Evolutionary conservation across 2,888 invertebrate species (phyloP), one percentile per base, ranked within the genome.

Genomic region (Dynastes hyllus): DNA sequence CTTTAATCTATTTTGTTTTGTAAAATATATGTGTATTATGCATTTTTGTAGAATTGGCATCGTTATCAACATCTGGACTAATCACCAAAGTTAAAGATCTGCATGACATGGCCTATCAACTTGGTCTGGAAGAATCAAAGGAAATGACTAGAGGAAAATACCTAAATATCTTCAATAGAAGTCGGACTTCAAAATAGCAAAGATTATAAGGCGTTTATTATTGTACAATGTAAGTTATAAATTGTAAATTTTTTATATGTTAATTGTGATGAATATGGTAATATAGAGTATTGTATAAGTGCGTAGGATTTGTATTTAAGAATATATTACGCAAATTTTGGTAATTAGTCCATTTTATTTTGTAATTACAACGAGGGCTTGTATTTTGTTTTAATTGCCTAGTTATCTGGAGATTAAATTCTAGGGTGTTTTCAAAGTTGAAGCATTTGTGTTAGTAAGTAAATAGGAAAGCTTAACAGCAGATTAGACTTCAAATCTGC

Each of bases 91-190:
- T 99, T 0, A 96, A 97, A 88, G 96, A 96, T 86, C 91, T 99
- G 16, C 98, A 98, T 87, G 98, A 98, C 87, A 92, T 96, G 80
- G 97, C 98, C 0, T 99, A 98, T 88, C 96, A 97, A 86, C 90
- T 99, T 45, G 98, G 98, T 2, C 90, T 97, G 16, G 97, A 98
- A 87, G 98, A 99, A 90, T 95, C 97, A 0, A 96, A 97, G 88
- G 98, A 98, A 91, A 97, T 98, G 95, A 98, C 98, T 0, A 91
- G 98, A 84, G 98, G 98, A 58, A 97, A 97, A 90, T 96, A 97
- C 89, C 91, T 98, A 82, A 96, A 97, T 87, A 95, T 98, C 86
- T 95, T 95, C 85, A 91, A 85, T 77, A 87, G 83, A 80, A 83
- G 77, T 65, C 82, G 82, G 53, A 80, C 37, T 66, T 22, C 67